These are phyloP conservation scores for Hermaeophaga mercurialis DNA, from an alignment of 2,888 invertebrate species.

Conservation along the genomic window DNA sequence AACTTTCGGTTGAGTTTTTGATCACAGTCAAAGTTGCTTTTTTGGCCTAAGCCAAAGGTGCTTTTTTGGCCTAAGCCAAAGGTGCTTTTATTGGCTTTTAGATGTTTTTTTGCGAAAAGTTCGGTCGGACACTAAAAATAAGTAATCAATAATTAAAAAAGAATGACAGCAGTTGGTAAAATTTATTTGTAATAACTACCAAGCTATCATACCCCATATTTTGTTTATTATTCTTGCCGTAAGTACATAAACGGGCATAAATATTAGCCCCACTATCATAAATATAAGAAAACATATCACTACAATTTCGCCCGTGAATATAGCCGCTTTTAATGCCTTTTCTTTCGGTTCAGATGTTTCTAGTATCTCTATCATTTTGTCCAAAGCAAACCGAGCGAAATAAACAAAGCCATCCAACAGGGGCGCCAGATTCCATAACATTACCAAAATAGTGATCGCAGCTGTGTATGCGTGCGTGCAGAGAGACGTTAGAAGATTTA, in stretches of 20 bases:
- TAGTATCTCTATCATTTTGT: conserved; percentile 53
- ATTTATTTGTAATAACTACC: conserved; percentile 31
- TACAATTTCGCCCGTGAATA: conserved; percentile 50
- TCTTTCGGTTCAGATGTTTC: conserved; percentile 46
- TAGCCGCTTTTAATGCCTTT: conserved; percentile 45
- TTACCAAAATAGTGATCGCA: conserved; percentile 48
- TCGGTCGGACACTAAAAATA: no score
- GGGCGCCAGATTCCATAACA: conserved; percentile 49
- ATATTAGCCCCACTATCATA: conserved; percentile 50
- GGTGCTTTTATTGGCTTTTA: no score
- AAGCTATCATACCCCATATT: conserved; percentile 43
- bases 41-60: no score
- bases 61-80: no score
- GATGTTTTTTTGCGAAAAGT: no score
- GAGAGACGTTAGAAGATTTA: conserved; percentile 48
- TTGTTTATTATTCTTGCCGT: conserved; percentile 41
- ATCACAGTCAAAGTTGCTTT: no score
- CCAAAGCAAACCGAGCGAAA: conserved; percentile 50
- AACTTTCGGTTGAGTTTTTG: no score
- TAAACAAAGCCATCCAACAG: conserved; percentile 49
- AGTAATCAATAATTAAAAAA: no score
- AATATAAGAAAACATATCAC: conserved; percentile 49
- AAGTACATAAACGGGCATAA: conserved; percentile 49
- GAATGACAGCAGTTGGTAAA: background rate
- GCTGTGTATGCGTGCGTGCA: conserved; percentile 51